Base-by-base conservation (phyloP, 2,888 invertebrate species). In the Agrilus biguttatus region DNA sequence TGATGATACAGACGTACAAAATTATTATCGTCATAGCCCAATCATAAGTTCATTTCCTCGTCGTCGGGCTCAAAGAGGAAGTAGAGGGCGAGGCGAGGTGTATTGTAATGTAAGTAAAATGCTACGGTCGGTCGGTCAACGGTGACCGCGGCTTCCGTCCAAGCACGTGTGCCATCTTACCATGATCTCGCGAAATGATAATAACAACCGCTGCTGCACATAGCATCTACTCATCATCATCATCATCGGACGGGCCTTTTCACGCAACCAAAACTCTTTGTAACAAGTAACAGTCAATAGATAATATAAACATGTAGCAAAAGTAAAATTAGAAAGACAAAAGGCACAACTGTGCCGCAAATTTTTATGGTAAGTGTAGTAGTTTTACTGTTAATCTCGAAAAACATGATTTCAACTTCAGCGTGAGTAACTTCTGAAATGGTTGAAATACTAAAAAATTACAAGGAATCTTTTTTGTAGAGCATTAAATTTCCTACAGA, bases 41-140 rank as follows among this genome's bases (percentile, higher is more conserved):
- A 59, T 60, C 62, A 62, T 59, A 60, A 62, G 62, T 60, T 60
- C 58, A 61, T 62, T 61, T 60, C 59, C 60, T 61, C 52, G 45
- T 51, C 52, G 54, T 50, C 44, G 51, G 47, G 49, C 51, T 47
- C 48, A 47, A 48, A 49, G 56, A 55, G 57, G 58, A 58, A 57
- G 57, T 57, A 55, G 50, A 51, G 52, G 53, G 52, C 50, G 52
- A 51, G 53, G 52, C 50, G 52, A 49, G 51, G 57, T 56, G 55
- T 49, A 55, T 56, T 58, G 56, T 57, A 52, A 52, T 52, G 52
- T 58, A 28, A 28, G 28, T 28, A 28, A 28, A 28, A 10, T 28
- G 28, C 54, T 59, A 61, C 59, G 62, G 55, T 62, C 59, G 53
- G 57, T 49, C 60, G 56, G 52, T 55, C 62, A 62, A 61, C 61